Evolutionary conservation across 2,797 vertebrate species (phyloP).

Genomic region (Hybognathus amarus): DNA sequence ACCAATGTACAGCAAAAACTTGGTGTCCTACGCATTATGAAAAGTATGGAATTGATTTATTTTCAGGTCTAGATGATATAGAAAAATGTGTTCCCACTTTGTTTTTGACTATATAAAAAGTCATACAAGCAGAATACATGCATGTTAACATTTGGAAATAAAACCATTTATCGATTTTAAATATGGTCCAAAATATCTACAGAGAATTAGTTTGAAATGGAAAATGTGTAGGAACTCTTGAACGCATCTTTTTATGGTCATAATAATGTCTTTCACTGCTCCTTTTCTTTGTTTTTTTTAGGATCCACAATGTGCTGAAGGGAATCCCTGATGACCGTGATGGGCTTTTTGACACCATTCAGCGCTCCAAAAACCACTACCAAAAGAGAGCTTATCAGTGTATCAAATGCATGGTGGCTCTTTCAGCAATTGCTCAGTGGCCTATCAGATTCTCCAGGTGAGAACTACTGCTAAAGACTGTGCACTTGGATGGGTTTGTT

Average conservation of each 20-base stretch:
- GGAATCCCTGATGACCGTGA: slow-evolving; percentile 98
- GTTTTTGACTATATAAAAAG: not conserved
- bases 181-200: not conserved
- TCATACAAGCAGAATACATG: not conserved
- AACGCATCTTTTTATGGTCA: not conserved
- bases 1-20: not conserved
- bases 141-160: not conserved
- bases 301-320: slow-evolving; percentile 99
- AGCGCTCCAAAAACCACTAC: slow-evolving; percentile 99
- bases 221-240: not conserved
- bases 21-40: not conserved
- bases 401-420: slow-evolving; percentile 99
- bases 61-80: not conserved
- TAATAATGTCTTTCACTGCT: not conserved
- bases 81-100: not conserved
- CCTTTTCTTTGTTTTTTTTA: slow-evolving; percentile 62
- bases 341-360: slow-evolving; percentile 98
- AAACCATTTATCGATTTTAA: not conserved
- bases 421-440: slow-evolving; percentile 98
- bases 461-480: not conserved
- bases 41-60: not conserved
- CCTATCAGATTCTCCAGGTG: slow-evolving; percentile 99
- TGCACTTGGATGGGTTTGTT: not conserved
- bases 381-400: slow-evolving; percentile 99
- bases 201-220: not conserved